phyloP scores from a whole-genome alignment of 2,113 vertebrate species.

The Lates calcarifer region DNA sequence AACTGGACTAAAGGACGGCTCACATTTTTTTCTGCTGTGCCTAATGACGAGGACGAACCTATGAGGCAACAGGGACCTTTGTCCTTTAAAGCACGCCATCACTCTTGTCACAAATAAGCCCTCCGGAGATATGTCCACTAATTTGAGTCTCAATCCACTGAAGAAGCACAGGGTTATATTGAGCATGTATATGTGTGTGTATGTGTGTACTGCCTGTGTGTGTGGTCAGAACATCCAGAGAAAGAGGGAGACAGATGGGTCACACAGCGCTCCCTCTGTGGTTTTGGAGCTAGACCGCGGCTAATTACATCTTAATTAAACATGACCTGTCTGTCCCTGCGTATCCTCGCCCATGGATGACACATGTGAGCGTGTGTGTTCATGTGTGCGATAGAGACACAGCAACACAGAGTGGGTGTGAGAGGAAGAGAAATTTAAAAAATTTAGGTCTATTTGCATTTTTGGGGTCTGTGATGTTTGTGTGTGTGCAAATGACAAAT shows the following conservation, averaged over 20 bases:
- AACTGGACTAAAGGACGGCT: neutral
- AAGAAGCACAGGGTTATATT: conserved; percentile 46
- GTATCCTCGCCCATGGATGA: conserved; percentile 36
- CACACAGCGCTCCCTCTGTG: conserved; percentile 61
- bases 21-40: neutral
- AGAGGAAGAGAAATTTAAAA: neutral
- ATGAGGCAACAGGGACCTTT: conserved; percentile 44
- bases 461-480: neutral
- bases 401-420: neutral
- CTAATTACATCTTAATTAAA: conserved; percentile 82
- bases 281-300: conserved; percentile 61
- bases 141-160: conserved; percentile 56
- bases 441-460: neutral
- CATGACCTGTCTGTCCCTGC: conserved; percentile 70
- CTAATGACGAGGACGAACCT: neutral
- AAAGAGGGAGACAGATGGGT: conserved; percentile 74
- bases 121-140: conserved; percentile 50
- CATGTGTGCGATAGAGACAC: neutral
- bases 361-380: conserved; percentile 23
- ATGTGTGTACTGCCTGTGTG: conserved; percentile 40
- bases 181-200: conserved; percentile 7
- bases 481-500: too few species aligned
- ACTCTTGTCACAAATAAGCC: conserved; percentile 64
- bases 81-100: conserved; percentile 56
- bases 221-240: conserved; percentile 34